Percentiles rank a stretch among this genome's conserved stretches.
phyloP scores from a whole-genome alignment of 2,888 invertebrate genomes.

The Chloroclysta siterata region DNA sequence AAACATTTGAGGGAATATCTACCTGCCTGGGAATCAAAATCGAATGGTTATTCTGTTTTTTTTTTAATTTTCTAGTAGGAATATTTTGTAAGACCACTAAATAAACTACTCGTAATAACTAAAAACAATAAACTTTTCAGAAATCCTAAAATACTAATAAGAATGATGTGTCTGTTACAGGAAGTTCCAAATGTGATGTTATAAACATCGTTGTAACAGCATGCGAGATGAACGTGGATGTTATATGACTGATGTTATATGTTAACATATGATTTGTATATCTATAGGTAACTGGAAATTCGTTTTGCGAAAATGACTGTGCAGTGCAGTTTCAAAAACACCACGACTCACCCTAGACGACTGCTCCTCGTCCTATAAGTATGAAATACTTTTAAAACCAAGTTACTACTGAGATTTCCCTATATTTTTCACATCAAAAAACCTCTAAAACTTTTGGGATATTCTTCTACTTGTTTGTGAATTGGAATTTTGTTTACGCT shows the following conservation, averaged over 20 bases:
- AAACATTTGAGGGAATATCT: too few relatives aligned
- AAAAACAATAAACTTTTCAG: too few relatives aligned
- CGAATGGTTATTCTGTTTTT: too few relatives aligned
- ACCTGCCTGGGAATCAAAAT: too few relatives aligned
- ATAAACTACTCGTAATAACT: too few relatives aligned
- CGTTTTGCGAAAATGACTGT: conserved; percentile 17
- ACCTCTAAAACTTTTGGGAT: too few relatives aligned
- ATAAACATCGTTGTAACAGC: conserved; percentile 18
- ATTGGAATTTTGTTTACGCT: too few relatives aligned
- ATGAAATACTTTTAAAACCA: conserved; percentile 10
- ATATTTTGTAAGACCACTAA: too few relatives aligned
- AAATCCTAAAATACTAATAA: neutral
- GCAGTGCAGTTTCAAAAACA: conserved; percentile 18
- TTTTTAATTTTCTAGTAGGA: too few relatives aligned
- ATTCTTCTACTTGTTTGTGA: too few relatives aligned
- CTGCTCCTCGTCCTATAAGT: conserved; percentile 24
- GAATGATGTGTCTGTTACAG: too few relatives aligned
- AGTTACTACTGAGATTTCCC: neutral
- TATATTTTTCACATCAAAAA: too few relatives aligned
- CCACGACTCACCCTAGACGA: conserved; percentile 26
- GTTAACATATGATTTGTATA: conserved; percentile 11
- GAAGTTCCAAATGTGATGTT: neutral
- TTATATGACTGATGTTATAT: conserved; percentile 14
- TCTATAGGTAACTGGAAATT: neutral
- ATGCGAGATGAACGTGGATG: conserved; percentile 22